Conservation (phyloP, 2,888 invertebrate species). For the Noctua janthe region DNA sequence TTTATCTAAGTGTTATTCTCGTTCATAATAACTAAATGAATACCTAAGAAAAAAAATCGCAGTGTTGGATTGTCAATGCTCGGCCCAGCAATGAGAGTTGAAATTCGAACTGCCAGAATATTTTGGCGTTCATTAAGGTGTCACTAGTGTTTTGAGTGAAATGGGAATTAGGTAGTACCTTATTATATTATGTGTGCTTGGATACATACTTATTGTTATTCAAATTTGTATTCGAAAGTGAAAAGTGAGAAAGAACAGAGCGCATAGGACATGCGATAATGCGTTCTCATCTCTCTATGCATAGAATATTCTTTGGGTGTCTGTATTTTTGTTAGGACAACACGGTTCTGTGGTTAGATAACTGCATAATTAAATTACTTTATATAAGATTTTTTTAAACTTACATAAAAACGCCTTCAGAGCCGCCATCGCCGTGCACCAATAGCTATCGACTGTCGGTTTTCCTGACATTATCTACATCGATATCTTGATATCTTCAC, state of each 20-base stretch:
- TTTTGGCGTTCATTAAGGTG: neutral
- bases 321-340: neutral
- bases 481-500: conserved; percentile 52
- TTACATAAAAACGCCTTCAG: conserved; percentile 76
- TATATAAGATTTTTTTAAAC: conserved; percentile 46
- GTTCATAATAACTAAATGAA: neutral
- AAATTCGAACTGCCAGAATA: neutral
- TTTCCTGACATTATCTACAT: conserved; percentile 55
- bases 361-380: neutral
- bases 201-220: neutral
- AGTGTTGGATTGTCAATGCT: neutral
- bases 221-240: neutral
- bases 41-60: neutral
- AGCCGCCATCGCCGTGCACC: conserved; percentile 75
- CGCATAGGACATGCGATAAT: too few relatives aligned
- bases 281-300: too few relatives aligned
- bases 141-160: neutral
- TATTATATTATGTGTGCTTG: too few relatives aligned
- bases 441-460: conserved; percentile 63
- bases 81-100: neutral
- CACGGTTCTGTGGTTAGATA: neutral
- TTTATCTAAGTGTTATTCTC: neutral
- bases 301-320: neutral
- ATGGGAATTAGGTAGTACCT: too few relatives aligned
- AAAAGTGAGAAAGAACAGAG: neutral